Evolutionary conservation across 1,140 invertebrate genomes (phyloP), one percentile per base, ranked within the genome.

Genomic region (Xylocopa sonorina): DNA sequence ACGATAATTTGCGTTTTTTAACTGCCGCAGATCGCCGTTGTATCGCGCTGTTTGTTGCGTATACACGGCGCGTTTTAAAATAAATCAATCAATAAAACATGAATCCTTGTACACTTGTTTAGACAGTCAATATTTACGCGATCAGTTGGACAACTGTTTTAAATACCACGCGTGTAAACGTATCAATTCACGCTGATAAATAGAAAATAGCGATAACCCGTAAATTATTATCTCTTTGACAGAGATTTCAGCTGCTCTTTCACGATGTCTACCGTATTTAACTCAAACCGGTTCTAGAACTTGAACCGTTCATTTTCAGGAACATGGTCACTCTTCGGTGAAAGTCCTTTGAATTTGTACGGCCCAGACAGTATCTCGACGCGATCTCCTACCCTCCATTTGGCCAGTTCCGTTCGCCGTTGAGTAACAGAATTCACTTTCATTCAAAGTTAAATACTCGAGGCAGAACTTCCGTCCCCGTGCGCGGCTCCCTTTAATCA

Each of bases 391-490:
- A 58, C 50, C 48, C 60, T 41, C 48, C 64, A 41, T 55, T 16
- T 51, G 41, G 41, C 48, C 55, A 43, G 18, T 41, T 48, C 16
- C 24, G 34, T 43, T 63, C 63, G 14, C 16, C 73, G 41, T 24
- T 51, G n/a, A 55, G 29, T 48, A 66, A 68, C 43, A 66, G 68
- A 80, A 68, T 82, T 69, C 78, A 78, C 73, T 82, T 74, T 72
- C 74, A 68, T 76, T 84, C 71, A 76, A 89, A 90, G 89, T 90
- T 90, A 90, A 90, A 90, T 90, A 90, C 88, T 83, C 78, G 73
- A 80, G 78, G 82, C 81, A 57, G 83, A 90, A 90, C 81, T 89
- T 89, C 60, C 55, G 67, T 51, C 51, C 81, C 53, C 64, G 32
- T 67, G n/a, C 38, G 38, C 6, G 57, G 18, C 24, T 21, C 46